Percentiles rank a stretch among this genome's conserved stretches.
Evolutionary conservation across 2,888 invertebrate genomes (phyloP).

Genomic region (Parnassius orleans): DNA sequence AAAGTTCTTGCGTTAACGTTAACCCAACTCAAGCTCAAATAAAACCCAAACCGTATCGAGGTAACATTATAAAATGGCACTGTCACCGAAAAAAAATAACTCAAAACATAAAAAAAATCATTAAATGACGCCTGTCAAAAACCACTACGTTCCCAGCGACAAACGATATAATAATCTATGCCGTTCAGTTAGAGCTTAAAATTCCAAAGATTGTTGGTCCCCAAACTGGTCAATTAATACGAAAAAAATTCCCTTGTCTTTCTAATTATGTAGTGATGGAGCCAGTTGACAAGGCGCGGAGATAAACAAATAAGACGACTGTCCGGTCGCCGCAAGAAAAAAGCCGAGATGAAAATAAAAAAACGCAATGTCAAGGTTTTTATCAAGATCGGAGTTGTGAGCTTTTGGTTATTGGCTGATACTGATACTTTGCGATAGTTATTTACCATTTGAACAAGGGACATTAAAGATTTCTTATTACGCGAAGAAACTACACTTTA

Average conservation of each 20-base stretch:
- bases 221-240: slow-evolving; percentile 66
- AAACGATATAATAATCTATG: slow-evolving; percentile 27
- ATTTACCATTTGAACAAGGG: no score
- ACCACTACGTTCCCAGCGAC: slow-evolving; percentile 33
- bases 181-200: background rate
- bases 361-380: slow-evolving; percentile 41
- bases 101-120: slow-evolving; percentile 49
- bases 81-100: slow-evolving; percentile 67
- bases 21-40: slow-evolving; percentile 29
- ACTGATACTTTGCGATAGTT: slow-evolving; percentile 11
- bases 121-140: slow-evolving; percentile 46
- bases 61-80: slow-evolving; percentile 56
- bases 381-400: slow-evolving; percentile 42
- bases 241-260: slow-evolving; percentile 68
- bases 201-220: slow-evolving; percentile 20
- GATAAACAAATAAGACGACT: slow-evolving; percentile 74
- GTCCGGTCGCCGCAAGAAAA: slow-evolving; percentile 53
- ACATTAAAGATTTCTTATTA: no score
- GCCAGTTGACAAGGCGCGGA: slow-evolving; percentile 63
- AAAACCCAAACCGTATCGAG: slow-evolving; percentile 29
- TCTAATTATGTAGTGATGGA: slow-evolving; percentile 71
- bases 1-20: slow-evolving; percentile 30
- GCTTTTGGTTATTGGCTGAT: slow-evolving; percentile 21
- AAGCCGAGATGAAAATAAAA: slow-evolving; percentile 35
- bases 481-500: no score